Percentiles rank a stretch among this genome's conserved stretches.
Conservation (phyloP, 2,113 vertebrate species). For the Progne subis region DNA sequence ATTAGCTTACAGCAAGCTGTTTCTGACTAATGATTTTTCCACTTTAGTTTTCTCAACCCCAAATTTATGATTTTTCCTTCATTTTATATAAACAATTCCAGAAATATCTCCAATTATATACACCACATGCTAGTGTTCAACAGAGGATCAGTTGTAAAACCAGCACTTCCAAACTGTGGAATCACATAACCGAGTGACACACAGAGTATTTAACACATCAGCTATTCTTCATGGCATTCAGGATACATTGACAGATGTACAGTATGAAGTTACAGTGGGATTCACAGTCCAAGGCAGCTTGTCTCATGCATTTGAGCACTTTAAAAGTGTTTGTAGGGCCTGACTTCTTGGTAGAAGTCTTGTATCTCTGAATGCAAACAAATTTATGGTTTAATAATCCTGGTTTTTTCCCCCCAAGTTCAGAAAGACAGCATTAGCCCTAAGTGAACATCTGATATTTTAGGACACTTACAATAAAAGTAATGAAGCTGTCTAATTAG, state of each 20-base stretch:
- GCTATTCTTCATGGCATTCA: neutral
- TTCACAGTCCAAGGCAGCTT: neutral
- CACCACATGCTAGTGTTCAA: neutral
- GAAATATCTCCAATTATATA: neutral
- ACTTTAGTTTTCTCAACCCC: neutral
- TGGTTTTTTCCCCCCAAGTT: fast-evolving
- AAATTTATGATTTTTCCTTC: conserved; percentile 10
- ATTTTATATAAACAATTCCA: neutral
- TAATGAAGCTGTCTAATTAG: neutral
- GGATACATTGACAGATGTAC: neutral
- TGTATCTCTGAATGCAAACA: neutral
- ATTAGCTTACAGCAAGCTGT: conserved; percentile 49
- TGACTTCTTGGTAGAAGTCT: neutral
- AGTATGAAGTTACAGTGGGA: neutral
- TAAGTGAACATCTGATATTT: neutral
- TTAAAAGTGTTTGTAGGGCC: neutral
- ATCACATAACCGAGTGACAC: neutral
- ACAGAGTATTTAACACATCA: neutral
- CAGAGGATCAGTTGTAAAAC: neutral
- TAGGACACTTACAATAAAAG: neutral
- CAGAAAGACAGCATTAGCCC: neutral
- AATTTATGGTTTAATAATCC: neutral
- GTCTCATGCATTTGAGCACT: neutral
- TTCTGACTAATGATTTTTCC: conserved; percentile 27
- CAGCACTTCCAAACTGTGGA: neutral